phyloP scores from a whole-genome alignment of 1,140 invertebrate genomes.

The Monochamus saltuarius region DNA sequence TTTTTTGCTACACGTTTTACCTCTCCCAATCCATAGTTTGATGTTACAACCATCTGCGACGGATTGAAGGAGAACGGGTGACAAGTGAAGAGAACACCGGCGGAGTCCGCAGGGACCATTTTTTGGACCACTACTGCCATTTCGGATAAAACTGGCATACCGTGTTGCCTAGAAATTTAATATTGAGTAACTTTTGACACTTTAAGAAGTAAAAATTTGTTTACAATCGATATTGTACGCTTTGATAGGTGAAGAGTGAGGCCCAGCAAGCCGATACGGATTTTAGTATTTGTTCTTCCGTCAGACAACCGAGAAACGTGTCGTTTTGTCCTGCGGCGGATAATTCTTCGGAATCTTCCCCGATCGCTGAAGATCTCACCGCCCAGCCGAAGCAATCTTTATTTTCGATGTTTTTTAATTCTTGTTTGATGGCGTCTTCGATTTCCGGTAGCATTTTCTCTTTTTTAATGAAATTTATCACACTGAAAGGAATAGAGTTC shows the following conservation, averaged over 20 bases:
- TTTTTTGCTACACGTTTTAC: slow-evolving; percentile 49
- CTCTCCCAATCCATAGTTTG: slow-evolving; percentile 82
- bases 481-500: slow-evolving; percentile 33
- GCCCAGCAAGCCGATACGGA: slow-evolving; percentile 75
- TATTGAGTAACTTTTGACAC: too few species aligned
- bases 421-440: slow-evolving; percentile 11
- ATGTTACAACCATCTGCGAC: slow-evolving; percentile 67
- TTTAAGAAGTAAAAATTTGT: slow-evolving; percentile 30
- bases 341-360: slow-evolving; percentile 75
- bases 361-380: slow-evolving; percentile 46
- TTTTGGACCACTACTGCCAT: slow-evolving; percentile 83
- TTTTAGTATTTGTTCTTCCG: slow-evolving; percentile 56
- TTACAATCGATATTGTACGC: slow-evolving; percentile 71
- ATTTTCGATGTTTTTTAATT: slow-evolving; percentile 15
- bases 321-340: slow-evolving; percentile 86
- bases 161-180: slow-evolving; percentile 59
- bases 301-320: slow-evolving; percentile 68
- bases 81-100: slow-evolving; percentile 80
- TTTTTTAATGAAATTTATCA: slow-evolving; percentile 35
- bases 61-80: slow-evolving; percentile 72
- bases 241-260: slow-evolving; percentile 73
- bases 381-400: slow-evolving; percentile 34
- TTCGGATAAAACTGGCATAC: slow-evolving; percentile 62
- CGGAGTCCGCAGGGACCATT: slow-evolving; percentile 68
- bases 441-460: slow-evolving; percentile 31